phyloP scores from a whole-genome alignment of 2,797 vertebrate genomes.

The Microctenopoma steveboyesi region DNA sequence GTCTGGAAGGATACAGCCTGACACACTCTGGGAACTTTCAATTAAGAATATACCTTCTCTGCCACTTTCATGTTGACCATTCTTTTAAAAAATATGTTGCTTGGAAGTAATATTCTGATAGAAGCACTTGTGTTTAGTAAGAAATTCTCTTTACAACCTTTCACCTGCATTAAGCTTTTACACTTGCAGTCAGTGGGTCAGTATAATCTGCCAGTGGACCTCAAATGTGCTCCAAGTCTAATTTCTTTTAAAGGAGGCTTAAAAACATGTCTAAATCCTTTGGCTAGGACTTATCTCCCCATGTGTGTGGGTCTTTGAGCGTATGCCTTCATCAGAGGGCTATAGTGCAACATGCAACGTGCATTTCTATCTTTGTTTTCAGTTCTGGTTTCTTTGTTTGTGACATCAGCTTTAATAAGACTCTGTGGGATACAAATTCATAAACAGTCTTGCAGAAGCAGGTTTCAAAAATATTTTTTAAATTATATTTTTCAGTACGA shows the following conservation, averaged over 20 bases:
- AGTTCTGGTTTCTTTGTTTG: constrained; percentile 1
- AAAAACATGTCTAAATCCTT: constrained; percentile 44
- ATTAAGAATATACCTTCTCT: too few relatives aligned
- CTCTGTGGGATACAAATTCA: background rate
- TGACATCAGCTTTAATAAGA: background rate
- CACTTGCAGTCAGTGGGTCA: constrained; percentile 5
- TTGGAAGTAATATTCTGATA: too few relatives aligned
- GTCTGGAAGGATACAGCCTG: too few relatives aligned
- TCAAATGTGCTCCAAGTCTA: constrained; percentile 27
- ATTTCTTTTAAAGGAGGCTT: constrained; percentile 43
- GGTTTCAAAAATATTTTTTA: background rate
- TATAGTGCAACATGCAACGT: background rate
- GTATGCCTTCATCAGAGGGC: background rate
- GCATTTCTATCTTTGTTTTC: constrained; percentile 3
- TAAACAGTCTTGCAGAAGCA: background rate
- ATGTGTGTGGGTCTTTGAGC: background rate
- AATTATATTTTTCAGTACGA: too few relatives aligned
- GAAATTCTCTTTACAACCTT: constrained; percentile 5
- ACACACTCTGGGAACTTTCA: too few relatives aligned
- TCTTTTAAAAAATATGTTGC: too few relatives aligned
- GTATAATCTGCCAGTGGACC: constrained; percentile 7
- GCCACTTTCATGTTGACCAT: background rate
- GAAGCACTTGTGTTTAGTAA: too few relatives aligned
- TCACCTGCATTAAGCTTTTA: constrained; percentile 15
- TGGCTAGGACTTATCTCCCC: constrained; percentile 13